Percentiles rank a stretch among this genome's conserved stretches.
Conservation (phyloP, 92 coral and sea anemone genomes). For the Epizoanthus stellaris region DNA sequence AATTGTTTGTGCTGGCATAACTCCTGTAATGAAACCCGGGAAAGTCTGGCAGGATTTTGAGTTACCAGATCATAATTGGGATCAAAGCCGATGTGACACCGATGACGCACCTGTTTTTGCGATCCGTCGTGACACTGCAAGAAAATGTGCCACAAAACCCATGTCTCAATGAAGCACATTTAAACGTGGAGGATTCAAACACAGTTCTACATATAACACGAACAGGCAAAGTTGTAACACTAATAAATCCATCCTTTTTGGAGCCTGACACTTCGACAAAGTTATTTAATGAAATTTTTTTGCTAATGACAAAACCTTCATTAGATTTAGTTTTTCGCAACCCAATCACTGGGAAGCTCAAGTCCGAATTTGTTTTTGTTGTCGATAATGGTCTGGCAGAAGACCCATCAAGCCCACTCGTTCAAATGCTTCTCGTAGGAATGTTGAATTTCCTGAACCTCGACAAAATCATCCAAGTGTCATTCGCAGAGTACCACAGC, state of each 20-base stretch:
- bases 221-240: conserved; percentile 18
- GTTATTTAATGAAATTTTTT: conserved; percentile 27
- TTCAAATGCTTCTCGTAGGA: conserved; percentile 30
- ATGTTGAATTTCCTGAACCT: conserved; percentile 4
- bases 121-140: conserved; percentile 5
- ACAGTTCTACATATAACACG: conserved; percentile 34
- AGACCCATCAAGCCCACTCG: neutral
- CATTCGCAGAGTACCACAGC: conserved; percentile 41
- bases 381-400: conserved; percentile 40
- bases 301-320: conserved; percentile 35
- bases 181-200: conserved; percentile 1
- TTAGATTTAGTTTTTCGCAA: conserved; percentile 28
- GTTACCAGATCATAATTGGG: conserved; percentile 40
- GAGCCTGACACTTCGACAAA: conserved; percentile 44
- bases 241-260: conserved; percentile 15
- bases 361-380: conserved; percentile 19
- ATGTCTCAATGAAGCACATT: neutral
- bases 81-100: conserved; percentile 38
- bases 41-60: conserved; percentile 16
- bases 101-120: conserved; percentile 13
- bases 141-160: conserved; percentile 5
- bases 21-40: conserved; percentile 39
- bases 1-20: conserved; percentile 39
- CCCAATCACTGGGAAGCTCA: neutral
- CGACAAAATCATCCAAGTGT: neutral